Base-by-base conservation (phyloP, 2,888 invertebrate species). In the Scelioninae gen. 1 region DNA sequence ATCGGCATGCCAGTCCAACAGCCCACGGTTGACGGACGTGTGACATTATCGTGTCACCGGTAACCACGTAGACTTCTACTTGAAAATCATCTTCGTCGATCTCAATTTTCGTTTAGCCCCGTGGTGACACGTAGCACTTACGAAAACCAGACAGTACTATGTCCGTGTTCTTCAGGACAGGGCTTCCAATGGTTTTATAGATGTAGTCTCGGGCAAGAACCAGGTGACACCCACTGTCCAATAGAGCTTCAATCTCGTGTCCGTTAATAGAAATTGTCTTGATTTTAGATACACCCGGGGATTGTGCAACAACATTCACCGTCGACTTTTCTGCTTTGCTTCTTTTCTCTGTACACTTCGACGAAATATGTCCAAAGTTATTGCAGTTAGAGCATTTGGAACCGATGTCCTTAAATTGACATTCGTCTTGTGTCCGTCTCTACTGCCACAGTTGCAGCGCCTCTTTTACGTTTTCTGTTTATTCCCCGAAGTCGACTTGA, bases 381-480 rank as follows among this genome's bases (percentile, higher is more conserved):
- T 60, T 60, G 29, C 60, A 60, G 4, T 43, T 60, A 13, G 43
- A 63, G 7, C 56, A 56, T 23, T 34, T 32, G 3, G 3, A 13
- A 10, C 15, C 49, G 16, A 13, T 31, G 10, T 16, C 29, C 11
- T 34, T 45, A 2, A 47, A 6, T 29, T 13, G 43, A 16, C 82
- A 83, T 0, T 75, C 68, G 78, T 62, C 23, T 56, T 53, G 16
- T 83, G 78, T 49, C 55, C 66, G n/a, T n/a, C n/a, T 11, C 29
- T 51, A 0, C 34, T 11, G 0, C 82, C 82, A 38, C 74, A 83
- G 16, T 83, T 83, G 11, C 51, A 82, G n/a, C 82, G 75, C n/a
- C n/a, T n/a, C n/a, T 63, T 47, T 5, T 31, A 8, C 40, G 8
- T 40, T 40, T 11, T 11, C 8, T 8, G 11, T 11, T 8, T 40